Evolutionary conservation across 37 sponge, comb jelly and placozoan genomes (phyloP).

Genomic region (Cliona cf. orientalis): DNA sequence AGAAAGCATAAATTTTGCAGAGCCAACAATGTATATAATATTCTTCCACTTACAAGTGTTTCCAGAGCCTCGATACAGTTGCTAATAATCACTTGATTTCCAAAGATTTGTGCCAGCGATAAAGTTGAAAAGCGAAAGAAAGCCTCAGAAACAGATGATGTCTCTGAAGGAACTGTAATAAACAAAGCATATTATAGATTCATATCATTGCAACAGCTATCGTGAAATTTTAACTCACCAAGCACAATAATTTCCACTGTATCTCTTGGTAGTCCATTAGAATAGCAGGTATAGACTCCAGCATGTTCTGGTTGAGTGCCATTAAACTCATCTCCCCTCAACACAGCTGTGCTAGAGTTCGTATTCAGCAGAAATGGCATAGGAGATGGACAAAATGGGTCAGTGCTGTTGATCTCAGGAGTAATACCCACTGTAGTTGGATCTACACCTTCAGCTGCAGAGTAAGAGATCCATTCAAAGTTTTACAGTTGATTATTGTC

Average conservation of each 20-base stretch:
- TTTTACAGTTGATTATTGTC: too few relatives aligned
- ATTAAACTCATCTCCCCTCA: not conserved
- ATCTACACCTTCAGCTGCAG: not conserved
- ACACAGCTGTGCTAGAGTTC: not conserved
- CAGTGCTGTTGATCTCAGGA: not conserved
- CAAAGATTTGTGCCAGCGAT: not conserved
- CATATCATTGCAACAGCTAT: not conserved
- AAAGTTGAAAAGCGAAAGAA: not conserved
- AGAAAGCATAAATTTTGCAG: not conserved
- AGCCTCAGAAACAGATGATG: not conserved
- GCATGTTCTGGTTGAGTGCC: not conserved
- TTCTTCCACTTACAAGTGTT: not conserved
- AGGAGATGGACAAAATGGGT: not conserved
- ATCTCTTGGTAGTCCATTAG: not conserved
- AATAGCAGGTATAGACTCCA: not conserved
- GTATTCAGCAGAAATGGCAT: not conserved
- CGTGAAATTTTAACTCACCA: not conserved
- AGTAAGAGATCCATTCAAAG: too few relatives aligned
- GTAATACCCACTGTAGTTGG: not conserved
- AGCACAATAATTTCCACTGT: not conserved
- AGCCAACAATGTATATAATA: not conserved
- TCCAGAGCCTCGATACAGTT: not conserved
- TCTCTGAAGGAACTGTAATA: too few relatives aligned
- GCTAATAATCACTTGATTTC: not conserved
- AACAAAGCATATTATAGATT: too few relatives aligned